These are phyloP conservation scores for Sapayoa aenigma DNA, from an alignment of 2,113 vertebrate species.

Conservation along the genomic window DNA sequence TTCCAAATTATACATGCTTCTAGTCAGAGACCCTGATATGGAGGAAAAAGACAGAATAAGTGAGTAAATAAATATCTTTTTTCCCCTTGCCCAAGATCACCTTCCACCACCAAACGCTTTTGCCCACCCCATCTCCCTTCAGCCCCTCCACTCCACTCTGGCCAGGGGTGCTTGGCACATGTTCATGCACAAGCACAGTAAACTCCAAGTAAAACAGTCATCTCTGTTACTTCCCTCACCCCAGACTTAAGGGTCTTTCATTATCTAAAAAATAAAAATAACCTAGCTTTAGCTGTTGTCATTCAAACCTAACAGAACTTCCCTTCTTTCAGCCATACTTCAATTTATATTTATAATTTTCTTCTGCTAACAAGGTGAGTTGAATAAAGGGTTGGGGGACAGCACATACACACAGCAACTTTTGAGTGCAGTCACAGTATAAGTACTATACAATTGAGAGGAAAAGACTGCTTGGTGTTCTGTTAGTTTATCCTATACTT, in stretches of 20 bases:
- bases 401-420: background rate
- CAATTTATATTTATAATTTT: background rate
- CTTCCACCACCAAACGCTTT: background rate
- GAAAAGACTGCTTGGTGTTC: background rate
- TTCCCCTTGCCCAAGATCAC: background rate
- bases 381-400: background rate
- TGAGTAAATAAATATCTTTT: background rate
- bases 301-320: background rate
- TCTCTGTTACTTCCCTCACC: background rate
- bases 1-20: background rate
- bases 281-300: background rate
- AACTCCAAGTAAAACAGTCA: background rate
- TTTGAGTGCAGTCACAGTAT: background rate
- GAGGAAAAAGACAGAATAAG: background rate
- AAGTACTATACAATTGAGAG: background rate
- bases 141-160: accelerated
- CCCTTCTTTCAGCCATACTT: background rate
- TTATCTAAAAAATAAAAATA: background rate
- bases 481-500: background rate
- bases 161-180: accelerated
- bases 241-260: background rate
- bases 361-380: background rate
- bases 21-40: background rate
- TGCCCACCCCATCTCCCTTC: background rate
- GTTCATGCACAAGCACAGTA: background rate